phyloP scores from a whole-genome alignment of 2,888 invertebrate species.

The Epirrita christyi region DNA sequence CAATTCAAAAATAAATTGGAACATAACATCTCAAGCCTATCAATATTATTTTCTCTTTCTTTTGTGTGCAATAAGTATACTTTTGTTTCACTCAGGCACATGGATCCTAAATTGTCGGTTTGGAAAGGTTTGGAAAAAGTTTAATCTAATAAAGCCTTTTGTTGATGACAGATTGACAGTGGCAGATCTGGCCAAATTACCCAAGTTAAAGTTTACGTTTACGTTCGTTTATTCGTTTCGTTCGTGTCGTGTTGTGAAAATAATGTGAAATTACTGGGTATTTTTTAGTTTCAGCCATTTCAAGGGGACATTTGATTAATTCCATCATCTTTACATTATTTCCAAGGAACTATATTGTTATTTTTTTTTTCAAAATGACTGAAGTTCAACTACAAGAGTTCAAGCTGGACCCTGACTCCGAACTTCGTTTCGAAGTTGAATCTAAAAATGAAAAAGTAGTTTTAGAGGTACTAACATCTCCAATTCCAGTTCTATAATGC shows the following conservation, averaged over 20 bases:
- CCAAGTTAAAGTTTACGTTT: too few species aligned
- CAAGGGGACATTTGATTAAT: neutral
- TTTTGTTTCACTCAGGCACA: neutral
- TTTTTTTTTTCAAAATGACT: constrained; percentile 60
- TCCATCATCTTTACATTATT: neutral
- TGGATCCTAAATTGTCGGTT: neutral
- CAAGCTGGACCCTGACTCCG: constrained; percentile 93
- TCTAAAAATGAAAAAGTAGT: constrained; percentile 92
- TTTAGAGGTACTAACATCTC: constrained; percentile 86
- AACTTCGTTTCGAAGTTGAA: constrained; percentile 98
- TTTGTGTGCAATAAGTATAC: too few species aligned
- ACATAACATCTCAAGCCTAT: too few species aligned
- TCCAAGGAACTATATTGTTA: neutral
- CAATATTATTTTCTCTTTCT: neutral
- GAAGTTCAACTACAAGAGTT: constrained; percentile 87
- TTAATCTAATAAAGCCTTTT: too few species aligned
- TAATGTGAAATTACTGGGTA: neutral
- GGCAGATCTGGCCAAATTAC: too few species aligned
- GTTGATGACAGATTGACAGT: neutral
- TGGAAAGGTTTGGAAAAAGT: neutral
- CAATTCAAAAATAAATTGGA: too few species aligned
- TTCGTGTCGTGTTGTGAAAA: neutral
- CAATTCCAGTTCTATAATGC: neutral
- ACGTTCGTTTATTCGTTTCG: neutral
- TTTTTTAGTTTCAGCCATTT: neutral